Conservation (phyloP, 2,888 invertebrate genomes). For the Mythimna albipuncta region DNA sequence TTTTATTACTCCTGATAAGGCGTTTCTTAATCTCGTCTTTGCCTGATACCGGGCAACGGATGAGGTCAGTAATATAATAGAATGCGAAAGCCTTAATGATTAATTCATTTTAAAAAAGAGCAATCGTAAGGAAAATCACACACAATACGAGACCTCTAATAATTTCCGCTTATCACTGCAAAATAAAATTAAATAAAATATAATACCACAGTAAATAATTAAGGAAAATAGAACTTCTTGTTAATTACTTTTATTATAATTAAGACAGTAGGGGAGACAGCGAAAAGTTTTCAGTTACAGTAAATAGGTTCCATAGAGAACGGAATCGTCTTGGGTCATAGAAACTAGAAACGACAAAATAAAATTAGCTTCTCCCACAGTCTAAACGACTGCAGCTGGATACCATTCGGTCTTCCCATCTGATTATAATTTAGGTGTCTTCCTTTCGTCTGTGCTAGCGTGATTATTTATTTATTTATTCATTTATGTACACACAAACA, state of each 20-base stretch:
- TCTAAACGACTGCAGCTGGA: no score
- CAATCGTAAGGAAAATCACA: not conserved
- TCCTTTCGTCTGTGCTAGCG: no score
- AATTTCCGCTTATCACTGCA: conserved; percentile 2
- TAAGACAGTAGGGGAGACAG: conserved; percentile 40
- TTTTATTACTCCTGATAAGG: no score
- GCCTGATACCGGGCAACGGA: not conserved
- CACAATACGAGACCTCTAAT: not conserved
- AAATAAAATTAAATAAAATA: conserved; percentile 53
- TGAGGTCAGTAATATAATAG: not conserved
- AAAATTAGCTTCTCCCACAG: no score
- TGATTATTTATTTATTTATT: no score
- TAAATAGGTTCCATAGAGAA: conserved; percentile 1
- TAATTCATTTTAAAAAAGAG: conserved; percentile 1
- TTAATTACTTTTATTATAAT: conserved; percentile 63
- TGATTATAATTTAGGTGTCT: no score
- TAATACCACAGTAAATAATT: conserved; percentile 54
- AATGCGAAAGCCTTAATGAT: not conserved
- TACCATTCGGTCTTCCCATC: no score
- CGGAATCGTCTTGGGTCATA: not conserved
- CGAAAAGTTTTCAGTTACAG: conserved; percentile 48
- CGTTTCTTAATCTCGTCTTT: no score
- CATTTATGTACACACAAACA: no score
- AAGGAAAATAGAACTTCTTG: conserved; percentile 48
- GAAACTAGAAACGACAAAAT: no score